Evolutionary conservation across 2,797 vertebrate species (phyloP), one percentile per base, ranked within the genome.

Genomic region (Clarias platycephalus): DNA sequence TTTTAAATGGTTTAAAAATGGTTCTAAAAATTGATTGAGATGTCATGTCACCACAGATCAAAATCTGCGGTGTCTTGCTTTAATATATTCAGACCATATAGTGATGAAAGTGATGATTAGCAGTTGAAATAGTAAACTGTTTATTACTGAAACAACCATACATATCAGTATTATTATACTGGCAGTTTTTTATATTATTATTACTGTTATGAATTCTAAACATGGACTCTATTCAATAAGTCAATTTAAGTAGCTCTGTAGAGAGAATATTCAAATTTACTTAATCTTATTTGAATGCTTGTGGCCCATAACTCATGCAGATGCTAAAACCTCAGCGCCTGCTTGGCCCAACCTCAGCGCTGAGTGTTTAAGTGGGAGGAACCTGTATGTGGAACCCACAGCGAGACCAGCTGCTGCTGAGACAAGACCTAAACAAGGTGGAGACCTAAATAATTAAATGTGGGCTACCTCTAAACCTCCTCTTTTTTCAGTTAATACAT

Each of bases 311-410:
- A 58, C 31, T 58, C 53, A 5, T 78, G 72, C 82, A 99, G 97
- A 99, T 84, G 93, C 95, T 4, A 84, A 94, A 64, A 98, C 97
- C 82, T 91, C 90, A 0, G 97, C 97, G 63, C 76, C 93, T 3
- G 96, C 96, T 0, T 99, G 98, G 98, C 96, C 97, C 10, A 95
- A 94, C 6, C 24, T 96, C 82, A 91, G 94, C 31, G 24, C 13
- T 0, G 88, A 81, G 1, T 79, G 87, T 0, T 92, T 93, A 0
- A 96, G 93, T 0, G 94, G 94, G 76, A 92, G 71, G 80, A 92
- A 88, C 2, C 88, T 89, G 86, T 87, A 87, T 79, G 40, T 93
- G 0, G 89, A 91, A 0, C 92, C 93, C 5, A 93, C 92, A 0
- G 89, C 91, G 0, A 67, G 55, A 83, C 88, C 37, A 58, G 53